A percentile compares a stretch with the other conserved stretches of the same genome.
phyloP scores from a whole-genome alignment of 2,888 invertebrate species.

The Aleiodes leptofemur region DNA sequence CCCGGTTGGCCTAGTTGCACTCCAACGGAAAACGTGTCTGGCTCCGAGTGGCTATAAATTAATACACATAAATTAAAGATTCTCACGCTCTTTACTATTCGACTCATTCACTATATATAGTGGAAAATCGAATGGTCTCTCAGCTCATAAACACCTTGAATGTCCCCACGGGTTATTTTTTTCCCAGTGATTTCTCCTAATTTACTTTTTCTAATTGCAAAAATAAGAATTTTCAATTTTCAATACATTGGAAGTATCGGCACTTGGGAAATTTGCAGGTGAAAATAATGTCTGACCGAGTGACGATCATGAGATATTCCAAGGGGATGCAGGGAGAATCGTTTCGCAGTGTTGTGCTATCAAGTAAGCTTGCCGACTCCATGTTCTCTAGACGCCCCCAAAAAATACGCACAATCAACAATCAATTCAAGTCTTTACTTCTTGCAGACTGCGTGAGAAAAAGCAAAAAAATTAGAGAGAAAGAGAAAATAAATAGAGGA shows the following conservation, averaged over 20 bases:
- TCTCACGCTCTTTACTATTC: no score
- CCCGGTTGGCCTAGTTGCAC: conserved; percentile 24
- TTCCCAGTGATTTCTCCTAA: conserved; percentile 4
- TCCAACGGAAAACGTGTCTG: conserved; percentile 21
- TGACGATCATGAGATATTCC: conserved; percentile 37
- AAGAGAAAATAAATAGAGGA: conserved; percentile 29
- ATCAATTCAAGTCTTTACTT: conserved; percentile 1
- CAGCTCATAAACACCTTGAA: background rate
- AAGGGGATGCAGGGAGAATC: background rate
- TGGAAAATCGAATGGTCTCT: conserved; percentile 14
- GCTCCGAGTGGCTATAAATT: conserved; percentile 23
- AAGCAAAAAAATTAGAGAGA: background rate
- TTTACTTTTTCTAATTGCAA: no score
- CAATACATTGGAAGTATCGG: no score
- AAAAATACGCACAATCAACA: conserved; percentile 36
- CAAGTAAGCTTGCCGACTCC: background rate
- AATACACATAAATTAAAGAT: conserved; percentile 26
- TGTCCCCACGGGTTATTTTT: conserved; percentile 8
- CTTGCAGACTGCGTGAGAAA: background rate
- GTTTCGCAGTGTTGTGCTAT: conserved; percentile 42
- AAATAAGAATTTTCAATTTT: no score
- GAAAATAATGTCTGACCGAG: conserved; percentile 48
- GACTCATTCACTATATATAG: background rate
- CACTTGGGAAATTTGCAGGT: no score
- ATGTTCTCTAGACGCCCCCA: conserved; percentile 9